Percentiles rank a stretch among this genome's conserved stretches.
phyloP scores from a whole-genome alignment of 1,140 invertebrate genomes.

The Eurosta solidaginis region DNA sequence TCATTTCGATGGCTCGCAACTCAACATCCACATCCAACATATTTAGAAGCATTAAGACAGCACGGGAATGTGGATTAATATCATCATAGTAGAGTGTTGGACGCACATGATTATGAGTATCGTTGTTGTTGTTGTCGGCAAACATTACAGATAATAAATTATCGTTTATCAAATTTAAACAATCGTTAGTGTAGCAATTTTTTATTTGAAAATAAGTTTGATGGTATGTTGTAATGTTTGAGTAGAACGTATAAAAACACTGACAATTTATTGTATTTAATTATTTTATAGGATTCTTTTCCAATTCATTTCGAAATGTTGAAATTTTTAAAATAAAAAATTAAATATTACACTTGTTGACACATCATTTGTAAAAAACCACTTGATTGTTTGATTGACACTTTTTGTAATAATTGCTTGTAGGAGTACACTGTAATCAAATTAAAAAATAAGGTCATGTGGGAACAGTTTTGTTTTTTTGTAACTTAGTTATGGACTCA shows the following conservation, averaged over 20 bases:
- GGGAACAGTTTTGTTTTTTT: background rate
- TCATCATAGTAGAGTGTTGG: conserved; percentile 30
- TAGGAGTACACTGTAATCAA: background rate
- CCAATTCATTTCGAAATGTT: background rate
- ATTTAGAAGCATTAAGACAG: conserved; percentile 64
- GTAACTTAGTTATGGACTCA: too few relatives aligned
- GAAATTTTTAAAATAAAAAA: background rate
- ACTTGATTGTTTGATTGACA: background rate
- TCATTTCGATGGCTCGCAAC: conserved; percentile 64
- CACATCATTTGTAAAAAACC: background rate
- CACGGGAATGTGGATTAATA: conserved; percentile 28
- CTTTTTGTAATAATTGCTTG: too few relatives aligned
- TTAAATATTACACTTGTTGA: background rate
- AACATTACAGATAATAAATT: background rate
- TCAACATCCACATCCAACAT: conserved; percentile 71
- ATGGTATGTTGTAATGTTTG: background rate
- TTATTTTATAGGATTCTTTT: background rate
- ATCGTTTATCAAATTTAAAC: too few relatives aligned
- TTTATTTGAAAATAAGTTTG: background rate
- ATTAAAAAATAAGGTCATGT: background rate
- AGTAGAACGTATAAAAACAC: background rate
- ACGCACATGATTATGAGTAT: background rate
- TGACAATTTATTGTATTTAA: conserved; percentile 3
- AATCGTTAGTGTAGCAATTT: too few relatives aligned
- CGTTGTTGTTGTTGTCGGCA: background rate